phyloP scores from a whole-genome alignment of 2,888 invertebrate genomes.

The Lycocerus yunnanus region DNA sequence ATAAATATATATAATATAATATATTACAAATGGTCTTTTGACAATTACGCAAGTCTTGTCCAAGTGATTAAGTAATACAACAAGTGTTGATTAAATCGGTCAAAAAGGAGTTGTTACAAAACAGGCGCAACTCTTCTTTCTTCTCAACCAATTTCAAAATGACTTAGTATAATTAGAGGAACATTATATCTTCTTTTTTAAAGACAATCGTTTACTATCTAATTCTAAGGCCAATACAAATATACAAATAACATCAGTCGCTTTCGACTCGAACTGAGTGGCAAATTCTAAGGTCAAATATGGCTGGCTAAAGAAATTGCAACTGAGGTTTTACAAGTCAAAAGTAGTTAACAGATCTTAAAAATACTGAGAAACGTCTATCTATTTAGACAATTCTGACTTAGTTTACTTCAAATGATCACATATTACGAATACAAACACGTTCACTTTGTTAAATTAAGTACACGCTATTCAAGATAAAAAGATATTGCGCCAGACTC shows the following conservation, averaged over 20 bases:
- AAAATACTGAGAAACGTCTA: constrained; percentile 30
- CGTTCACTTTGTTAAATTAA: constrained; percentile 40
- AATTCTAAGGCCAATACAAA: constrained; percentile 44
- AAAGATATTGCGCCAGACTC: constrained; percentile 38
- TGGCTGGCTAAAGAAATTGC: constrained; percentile 9
- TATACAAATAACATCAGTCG: constrained; percentile 38
- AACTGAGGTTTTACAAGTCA: constrained; percentile 19
- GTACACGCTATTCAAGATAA: constrained; percentile 46
- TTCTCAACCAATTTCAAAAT: constrained; percentile 53
- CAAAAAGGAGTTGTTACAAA: constrained; percentile 15
- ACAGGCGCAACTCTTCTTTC: constrained; percentile 30
- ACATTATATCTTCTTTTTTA: constrained; percentile 54
- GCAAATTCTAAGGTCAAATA: neutral
- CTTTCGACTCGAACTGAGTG: constrained; percentile 20
- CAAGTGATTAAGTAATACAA: constrained; percentile 52
- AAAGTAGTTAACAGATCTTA: constrained; percentile 33
- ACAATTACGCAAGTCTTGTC: constrained; percentile 51
- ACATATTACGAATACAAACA: constrained; percentile 43
- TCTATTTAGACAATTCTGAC: constrained; percentile 37
- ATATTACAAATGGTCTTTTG: constrained; percentile 56
- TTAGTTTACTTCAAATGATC: constrained; percentile 42
- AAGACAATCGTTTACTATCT: constrained; percentile 47
- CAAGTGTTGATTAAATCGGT: constrained; percentile 38
- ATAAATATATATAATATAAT: neutral
- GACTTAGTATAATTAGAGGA: constrained; percentile 57